Percentiles rank a stretch among this genome's conserved stretches.
These are phyloP conservation scores for Malurus cyaneus DNA, from an alignment of 2,113 vertebrate species.

Conservation along the genomic window DNA sequence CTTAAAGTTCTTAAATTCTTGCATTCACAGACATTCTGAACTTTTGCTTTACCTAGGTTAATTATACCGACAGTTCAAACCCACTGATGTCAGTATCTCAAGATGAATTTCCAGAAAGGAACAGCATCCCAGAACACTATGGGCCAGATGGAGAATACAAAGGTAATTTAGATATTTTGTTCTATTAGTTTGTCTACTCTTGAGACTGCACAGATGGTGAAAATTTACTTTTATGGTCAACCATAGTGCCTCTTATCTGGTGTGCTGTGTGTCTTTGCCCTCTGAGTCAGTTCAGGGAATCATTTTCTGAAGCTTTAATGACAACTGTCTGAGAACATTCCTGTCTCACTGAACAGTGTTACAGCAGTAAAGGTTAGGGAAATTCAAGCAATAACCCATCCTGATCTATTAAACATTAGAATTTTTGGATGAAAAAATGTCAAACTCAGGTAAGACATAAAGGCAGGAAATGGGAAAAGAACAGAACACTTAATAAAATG, in stretches of 20 bases:
- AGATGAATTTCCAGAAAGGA: not conserved
- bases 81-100: not conserved
- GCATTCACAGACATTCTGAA: not conserved
- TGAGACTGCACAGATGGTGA: not conserved
- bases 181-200: not conserved
- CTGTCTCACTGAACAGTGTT: not conserved
- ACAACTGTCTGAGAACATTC: not conserved
- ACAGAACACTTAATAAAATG: not conserved
- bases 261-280: not conserved
- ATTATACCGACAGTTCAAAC: not conserved
- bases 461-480: not conserved
- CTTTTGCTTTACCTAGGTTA: conserved; percentile 18
- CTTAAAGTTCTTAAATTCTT: not conserved
- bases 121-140: not conserved
- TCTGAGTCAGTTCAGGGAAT: not conserved
- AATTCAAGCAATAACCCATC: not conserved
- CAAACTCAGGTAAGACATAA: not conserved
- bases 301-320: not conserved
- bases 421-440: not conserved
- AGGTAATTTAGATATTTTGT: not conserved
- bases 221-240: not conserved
- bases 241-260: not conserved
- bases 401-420: not conserved
- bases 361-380: not conserved
- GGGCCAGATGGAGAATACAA: not conserved